These are phyloP conservation scores for Cydia fagiglandana DNA, from an alignment of 1,140 invertebrate species.

Conservation along the genomic window DNA sequence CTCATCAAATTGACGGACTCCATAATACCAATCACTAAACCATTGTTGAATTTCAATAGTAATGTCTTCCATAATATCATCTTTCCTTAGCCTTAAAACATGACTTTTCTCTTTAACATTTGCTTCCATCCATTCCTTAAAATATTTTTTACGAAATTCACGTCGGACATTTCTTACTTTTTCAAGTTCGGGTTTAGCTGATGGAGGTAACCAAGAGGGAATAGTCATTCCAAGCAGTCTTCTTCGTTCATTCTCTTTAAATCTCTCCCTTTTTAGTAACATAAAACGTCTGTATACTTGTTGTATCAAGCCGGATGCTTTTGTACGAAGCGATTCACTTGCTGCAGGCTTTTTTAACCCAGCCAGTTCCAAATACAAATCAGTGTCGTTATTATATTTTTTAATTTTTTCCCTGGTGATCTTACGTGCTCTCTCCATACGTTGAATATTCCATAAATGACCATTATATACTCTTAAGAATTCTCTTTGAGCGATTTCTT, in stretches of 20 bases:
- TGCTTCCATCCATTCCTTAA: conserved; percentile 77
- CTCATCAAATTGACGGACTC: conserved; percentile 65
- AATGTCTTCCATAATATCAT: conserved; percentile 84
- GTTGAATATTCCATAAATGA: conserved; percentile 65
- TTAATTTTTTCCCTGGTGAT: conserved; percentile 47
- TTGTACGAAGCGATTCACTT: conserved; percentile 47
- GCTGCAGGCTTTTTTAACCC: conserved; percentile 63
- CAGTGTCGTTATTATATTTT: conserved; percentile 60
- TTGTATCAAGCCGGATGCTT: conserved; percentile 59
- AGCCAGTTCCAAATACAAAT: conserved; percentile 66
- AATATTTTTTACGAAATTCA: conserved; percentile 73
- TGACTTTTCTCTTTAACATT: conserved; percentile 79
- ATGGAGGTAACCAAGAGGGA: conserved; percentile 55
- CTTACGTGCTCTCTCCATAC: conserved; percentile 63
- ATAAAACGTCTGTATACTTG: conserved; percentile 57
- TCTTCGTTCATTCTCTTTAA: conserved; percentile 51
- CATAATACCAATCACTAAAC: conserved; percentile 81
- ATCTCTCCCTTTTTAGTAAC: conserved; percentile 57
- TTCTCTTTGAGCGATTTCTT: conserved; percentile 53
- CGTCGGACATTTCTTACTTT: conserved; percentile 77
- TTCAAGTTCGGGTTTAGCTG: conserved; percentile 72
- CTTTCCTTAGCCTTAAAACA: conserved; percentile 79
- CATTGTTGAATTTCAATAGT: conserved; percentile 84
- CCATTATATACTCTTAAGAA: conserved; percentile 55
- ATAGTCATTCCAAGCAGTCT: conserved; percentile 64